Base-by-base conservation (phyloP, 2,888 invertebrate genomes). In the Tyria jacobaeae region DNA sequence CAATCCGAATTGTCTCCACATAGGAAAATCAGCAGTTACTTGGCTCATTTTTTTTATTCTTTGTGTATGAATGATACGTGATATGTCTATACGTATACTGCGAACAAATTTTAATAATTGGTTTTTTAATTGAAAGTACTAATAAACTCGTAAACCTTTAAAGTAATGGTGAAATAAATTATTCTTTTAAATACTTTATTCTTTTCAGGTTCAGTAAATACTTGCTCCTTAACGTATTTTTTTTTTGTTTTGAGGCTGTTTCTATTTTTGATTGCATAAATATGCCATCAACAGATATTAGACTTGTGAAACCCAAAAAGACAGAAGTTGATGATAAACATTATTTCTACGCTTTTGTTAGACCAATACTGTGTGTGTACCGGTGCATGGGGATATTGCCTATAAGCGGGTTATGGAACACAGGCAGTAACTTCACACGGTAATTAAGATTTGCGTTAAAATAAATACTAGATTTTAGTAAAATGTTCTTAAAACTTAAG, bases 261-360 rank as follows among this genome's bases (percentile, higher is more conserved):
- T 17, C 2, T 1, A 27, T 9, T 0, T 31, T 31, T 31, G 7
- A 24, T 0, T 34, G 34, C 21, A 21, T 35, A 0, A 51, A 35
- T 12, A 39, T 54, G 53, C 6, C 27, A 17, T n/a, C 25, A 17
- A 17, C n/a, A n/a, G 53, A 17, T 6, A 25, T 27, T 25, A 12
- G 12, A 1, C 39, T 54, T 12, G 39, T 54, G 15, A 54, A 54
- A 41, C 17, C 39, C n/a, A 27, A 10, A 39, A 41, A 54, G 12
- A 6, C 25, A 10, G n/a, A 27, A 27, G 25, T 41, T 17, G 39
- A 54, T 27, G 39, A 54, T 5, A 54, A 39, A 2, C 41, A 25
- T 39, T 27, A 17, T 27, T 50, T 37, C 21, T 39, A 39, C n/a
- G 39, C 27, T 25, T 54, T 54, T 54, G 27, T 54, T n/a, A 27